Conservation (phyloP, 2,888 invertebrate species). For the Tupiocoris notatus region DNA sequence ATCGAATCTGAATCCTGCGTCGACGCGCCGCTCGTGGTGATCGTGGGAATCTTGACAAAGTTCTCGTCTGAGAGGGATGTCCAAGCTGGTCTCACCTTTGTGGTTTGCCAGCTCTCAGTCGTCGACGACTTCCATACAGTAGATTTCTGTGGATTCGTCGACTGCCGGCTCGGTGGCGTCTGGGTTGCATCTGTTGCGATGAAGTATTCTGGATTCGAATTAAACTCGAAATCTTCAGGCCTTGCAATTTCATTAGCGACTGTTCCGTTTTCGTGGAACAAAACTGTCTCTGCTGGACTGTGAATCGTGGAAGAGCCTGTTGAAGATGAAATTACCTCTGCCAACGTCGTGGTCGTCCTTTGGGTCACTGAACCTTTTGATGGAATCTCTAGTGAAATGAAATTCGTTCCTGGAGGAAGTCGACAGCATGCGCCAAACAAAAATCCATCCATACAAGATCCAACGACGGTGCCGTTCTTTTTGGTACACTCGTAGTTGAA, state of each 20-base stretch:
- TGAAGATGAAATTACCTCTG: slow-evolving; percentile 7
- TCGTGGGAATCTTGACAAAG: slow-evolving; percentile 55
- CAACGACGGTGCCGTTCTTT: slow-evolving; percentile 77
- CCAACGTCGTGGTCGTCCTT: slow-evolving; percentile 18
- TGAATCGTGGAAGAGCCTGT: slow-evolving; percentile 47
- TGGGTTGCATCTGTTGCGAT: slow-evolving; percentile 44
- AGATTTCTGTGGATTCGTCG: slow-evolving; percentile 44
- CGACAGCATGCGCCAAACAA: slow-evolving; percentile 90
- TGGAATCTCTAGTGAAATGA: slow-evolving; percentile 45
- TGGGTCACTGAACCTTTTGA: slow-evolving; percentile 36
- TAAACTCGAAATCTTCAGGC: slow-evolving; percentile 54
- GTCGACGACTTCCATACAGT: slow-evolving; percentile 45
- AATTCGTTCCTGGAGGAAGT: slow-evolving; percentile 57
- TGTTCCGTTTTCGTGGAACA: slow-evolving; percentile 56
- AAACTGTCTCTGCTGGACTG: slow-evolving; percentile 55
- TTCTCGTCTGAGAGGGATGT: slow-evolving; percentile 51
- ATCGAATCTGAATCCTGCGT: slow-evolving; percentile 51
- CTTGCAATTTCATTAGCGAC: slow-evolving; percentile 54
- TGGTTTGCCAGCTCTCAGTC: slow-evolving; percentile 42
- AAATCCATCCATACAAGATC: slow-evolving; percentile 89
- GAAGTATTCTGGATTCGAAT: slow-evolving; percentile 48
- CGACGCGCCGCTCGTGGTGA: slow-evolving; percentile 47
- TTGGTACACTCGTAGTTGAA: slow-evolving; percentile 86
- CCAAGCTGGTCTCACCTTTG: slow-evolving; percentile 45
- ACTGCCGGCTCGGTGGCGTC: slow-evolving; percentile 32